These are phyloP conservation scores for Ctenopoma kingsleyae DNA, from an alignment of 2,797 vertebrate species.

Conservation along the genomic window DNA sequence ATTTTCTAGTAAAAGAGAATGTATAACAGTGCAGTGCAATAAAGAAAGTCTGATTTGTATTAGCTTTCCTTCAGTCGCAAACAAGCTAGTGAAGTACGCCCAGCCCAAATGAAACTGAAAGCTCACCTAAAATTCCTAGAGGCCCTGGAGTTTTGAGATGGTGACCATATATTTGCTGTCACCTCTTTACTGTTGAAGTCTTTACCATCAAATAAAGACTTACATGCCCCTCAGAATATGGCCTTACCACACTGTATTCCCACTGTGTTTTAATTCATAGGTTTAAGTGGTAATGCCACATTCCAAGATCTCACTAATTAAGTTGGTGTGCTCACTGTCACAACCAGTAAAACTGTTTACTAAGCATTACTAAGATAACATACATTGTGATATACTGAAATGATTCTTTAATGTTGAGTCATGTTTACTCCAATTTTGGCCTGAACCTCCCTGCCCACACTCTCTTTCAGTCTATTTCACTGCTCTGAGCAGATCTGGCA, in stretches of 20 bases:
- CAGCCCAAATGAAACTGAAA: not conserved
- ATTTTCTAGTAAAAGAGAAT: not conserved
- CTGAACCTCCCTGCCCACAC: constrained; percentile 26
- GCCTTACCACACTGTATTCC: no score
- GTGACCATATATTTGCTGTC: not conserved
- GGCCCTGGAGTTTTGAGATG: not conserved
- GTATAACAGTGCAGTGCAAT: not conserved
- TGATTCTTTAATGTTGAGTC: constrained; percentile 31
- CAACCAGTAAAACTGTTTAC: no score
- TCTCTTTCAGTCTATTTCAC: constrained; percentile 37
- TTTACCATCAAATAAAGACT: no score
- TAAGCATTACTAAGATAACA: no score
- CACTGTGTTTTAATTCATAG: no score
- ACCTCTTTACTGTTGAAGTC: not conserved
- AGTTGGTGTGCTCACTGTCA: no score
- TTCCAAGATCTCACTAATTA: no score
- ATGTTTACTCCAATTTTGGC: constrained; percentile 28
- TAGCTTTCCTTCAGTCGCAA: not conserved
- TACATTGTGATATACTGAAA: constrained; percentile 5
- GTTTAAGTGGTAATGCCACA: no score
- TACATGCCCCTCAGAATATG: no score
- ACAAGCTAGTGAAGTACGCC: not conserved
- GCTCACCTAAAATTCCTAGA: not conserved
- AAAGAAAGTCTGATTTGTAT: not conserved
- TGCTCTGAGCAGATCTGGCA: constrained; percentile 61